A percentile compares a stretch with the other conserved stretches of the same genome.
These are phyloP conservation scores for Sebastes vulpes DNA, from an alignment of 2,797 vertebrate genomes.

Conservation along the genomic window DNA sequence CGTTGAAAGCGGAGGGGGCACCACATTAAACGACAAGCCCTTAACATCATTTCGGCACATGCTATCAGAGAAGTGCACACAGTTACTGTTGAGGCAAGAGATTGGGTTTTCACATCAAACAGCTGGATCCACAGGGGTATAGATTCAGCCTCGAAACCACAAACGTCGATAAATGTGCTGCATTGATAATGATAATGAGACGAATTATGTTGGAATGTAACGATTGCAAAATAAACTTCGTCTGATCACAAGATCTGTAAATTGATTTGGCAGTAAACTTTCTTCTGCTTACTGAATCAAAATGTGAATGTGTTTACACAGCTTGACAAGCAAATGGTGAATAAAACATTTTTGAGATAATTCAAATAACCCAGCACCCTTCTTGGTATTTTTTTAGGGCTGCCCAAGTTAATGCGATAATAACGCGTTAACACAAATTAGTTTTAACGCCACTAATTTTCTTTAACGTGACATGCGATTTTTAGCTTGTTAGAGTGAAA, in stretches of 20 bases:
- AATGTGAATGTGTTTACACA: background rate
- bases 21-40: conserved; percentile 10
- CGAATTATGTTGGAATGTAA: background rate
- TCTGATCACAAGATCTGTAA: background rate
- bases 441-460: no score
- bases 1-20: background rate
- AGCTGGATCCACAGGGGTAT: conserved; percentile 12
- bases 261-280: background rate
- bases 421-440: no score
- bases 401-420: background rate
- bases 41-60: background rate
- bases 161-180: background rate
- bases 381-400: background rate
- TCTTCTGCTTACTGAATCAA: background rate
- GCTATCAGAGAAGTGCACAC: background rate
- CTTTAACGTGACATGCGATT: no score
- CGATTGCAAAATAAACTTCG: background rate
- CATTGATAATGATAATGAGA: background rate
- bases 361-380: background rate
- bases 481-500: no score
- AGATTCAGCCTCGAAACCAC: background rate
- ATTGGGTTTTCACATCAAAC: conserved; percentile 30
- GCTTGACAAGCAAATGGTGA: background rate
- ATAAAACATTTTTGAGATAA: background rate
- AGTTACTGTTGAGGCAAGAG: conserved; percentile 11